Conservation (phyloP, 2,888 invertebrate genomes). For the Agrochola lychnidis region DNA sequence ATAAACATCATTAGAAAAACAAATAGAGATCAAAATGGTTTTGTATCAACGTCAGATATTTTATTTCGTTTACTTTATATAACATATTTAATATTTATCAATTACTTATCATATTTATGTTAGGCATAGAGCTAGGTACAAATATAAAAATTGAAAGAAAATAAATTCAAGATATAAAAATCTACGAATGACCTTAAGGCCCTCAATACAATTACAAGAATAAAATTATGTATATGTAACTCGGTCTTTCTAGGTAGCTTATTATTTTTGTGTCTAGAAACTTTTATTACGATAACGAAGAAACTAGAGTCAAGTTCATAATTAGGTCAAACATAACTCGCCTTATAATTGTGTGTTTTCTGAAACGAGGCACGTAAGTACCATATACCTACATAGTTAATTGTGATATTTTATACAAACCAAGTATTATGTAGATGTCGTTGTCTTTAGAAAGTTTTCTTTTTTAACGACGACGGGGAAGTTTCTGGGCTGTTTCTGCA, state of each 20-base stretch:
- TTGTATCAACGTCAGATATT: neutral
- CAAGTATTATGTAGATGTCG: neutral
- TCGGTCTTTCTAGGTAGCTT: neutral
- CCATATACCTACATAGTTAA: neutral
- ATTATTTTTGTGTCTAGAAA: conserved; percentile 16
- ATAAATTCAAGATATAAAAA: neutral
- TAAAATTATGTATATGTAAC: neutral
- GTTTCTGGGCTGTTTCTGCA: too few relatives aligned
- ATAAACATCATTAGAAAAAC: conserved; percentile 4
- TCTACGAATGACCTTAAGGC: neutral
- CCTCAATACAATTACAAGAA: neutral
- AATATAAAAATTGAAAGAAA: conserved; percentile 1
- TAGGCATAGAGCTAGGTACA: neutral
- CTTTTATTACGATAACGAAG: neutral
- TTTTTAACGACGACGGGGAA: too few relatives aligned
- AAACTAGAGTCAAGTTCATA: neutral
- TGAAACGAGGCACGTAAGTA: neutral
- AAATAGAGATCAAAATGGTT: neutral
- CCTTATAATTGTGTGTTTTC: conserved; percentile 10
- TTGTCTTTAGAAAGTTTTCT: neutral
- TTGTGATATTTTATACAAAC: neutral
- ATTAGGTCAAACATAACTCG: conserved; percentile 5
- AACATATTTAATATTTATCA: neutral
- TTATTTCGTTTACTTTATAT: neutral
- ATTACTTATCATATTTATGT: neutral